Base-by-base conservation (phyloP, 2,113 vertebrate species). In the Todiramphus chloris region DNA sequence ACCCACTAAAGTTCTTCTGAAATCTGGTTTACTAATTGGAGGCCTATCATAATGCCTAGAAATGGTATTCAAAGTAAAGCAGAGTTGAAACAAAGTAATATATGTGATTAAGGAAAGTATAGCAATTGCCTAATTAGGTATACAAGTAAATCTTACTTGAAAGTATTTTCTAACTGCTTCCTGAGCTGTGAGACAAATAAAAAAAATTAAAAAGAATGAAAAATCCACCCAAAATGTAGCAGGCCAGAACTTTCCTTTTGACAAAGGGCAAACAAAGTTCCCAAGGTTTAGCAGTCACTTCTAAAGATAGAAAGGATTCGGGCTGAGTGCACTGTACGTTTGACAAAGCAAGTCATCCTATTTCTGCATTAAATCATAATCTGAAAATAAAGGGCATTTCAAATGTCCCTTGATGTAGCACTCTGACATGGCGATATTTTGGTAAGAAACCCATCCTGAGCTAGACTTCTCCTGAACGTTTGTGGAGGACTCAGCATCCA, bases 361-460 rank as follows among this genome's bases (percentile, higher is more conserved):
- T 56, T 82, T 77, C 93, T 88, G 73, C 50, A 56, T 83, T 76
- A 89, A 97, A 93, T 80, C 87, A 62, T 31, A 80, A 83, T 43
- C 93, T 53, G 82, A 76, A 92, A 92, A 93, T 35, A 95, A 97
- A 95, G 91, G 79, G 59, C 88, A 92, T 89, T 95, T 96, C 78
- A 94, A 96, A 89, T 67, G 83, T 66, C 92, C 83, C 46, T 68
- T 60, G 59, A n/a, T 69, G 87, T 16, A 91, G 79, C 1, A 3
- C 28, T 59, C 75, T 83, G 94, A 37, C 70, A 59, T 20, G 70
- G 48, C n/a, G 73, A 2, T 14, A 24, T 60, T 94, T 83, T 44
- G 81, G 25, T 55, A n/a, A 48, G 87, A 73, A 67, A 27, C 23
- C 51, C 72, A 66, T 73, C 89, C 83, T 92, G 63, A 83, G 58